These are phyloP conservation scores for Trichonephila inaurata DNA, from an alignment of 1,140 invertebrate species.

Conservation along the genomic window DNA sequence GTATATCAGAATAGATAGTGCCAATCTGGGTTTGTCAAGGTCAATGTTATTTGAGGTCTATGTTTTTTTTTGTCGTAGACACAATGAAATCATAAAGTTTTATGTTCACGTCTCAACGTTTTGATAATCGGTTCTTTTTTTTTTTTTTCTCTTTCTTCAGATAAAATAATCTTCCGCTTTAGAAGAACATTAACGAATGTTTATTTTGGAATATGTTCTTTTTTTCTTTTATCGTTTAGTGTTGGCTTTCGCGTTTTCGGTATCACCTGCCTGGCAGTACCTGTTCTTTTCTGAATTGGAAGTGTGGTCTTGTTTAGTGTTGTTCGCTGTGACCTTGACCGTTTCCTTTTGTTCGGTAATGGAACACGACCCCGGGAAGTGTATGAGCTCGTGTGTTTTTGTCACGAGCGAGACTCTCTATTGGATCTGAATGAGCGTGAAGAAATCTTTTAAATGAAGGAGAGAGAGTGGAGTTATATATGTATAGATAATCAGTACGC, in stretches of 20 bases:
- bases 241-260: background rate
- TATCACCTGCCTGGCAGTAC: slow-evolving; percentile 42
- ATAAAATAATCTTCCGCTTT: slow-evolving; percentile 1
- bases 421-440: slow-evolving; percentile 55
- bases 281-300: background rate
- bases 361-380: slow-evolving; percentile 32
- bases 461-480: background rate
- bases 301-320: background rate
- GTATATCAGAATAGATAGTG: background rate
- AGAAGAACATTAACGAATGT: background rate
- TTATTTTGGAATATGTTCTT: background rate
- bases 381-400: slow-evolving; percentile 35
- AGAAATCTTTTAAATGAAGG: background rate
- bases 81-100: slow-evolving; percentile 31
- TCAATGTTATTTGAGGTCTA: slow-evolving; percentile 22
- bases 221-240: slow-evolving; percentile 1
- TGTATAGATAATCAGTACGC: background rate
- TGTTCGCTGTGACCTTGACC: slow-evolving; percentile 39
- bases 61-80: background rate
- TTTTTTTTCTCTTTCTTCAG: no score
- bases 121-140: background rate
- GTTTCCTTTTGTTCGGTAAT: slow-evolving; percentile 31
- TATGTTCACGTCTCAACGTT: background rate
- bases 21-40: slow-evolving; percentile 3
- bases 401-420: background rate